Conservation (phyloP, 2,797 vertebrate genomes). For the Notoglanidium macrostoma region DNA sequence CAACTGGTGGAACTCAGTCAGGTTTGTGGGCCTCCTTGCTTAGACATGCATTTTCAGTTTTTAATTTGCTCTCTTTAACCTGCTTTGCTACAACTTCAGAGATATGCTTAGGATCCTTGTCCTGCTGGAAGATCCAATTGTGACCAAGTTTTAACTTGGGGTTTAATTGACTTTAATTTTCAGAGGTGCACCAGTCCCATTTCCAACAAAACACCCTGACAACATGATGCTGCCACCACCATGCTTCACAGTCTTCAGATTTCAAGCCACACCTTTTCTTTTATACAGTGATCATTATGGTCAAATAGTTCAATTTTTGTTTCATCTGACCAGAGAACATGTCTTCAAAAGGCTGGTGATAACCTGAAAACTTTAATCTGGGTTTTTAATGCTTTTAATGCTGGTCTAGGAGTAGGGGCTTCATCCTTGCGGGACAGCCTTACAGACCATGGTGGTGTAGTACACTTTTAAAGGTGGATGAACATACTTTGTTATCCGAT, state of each 20-base stretch:
- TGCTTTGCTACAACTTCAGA: not conserved
- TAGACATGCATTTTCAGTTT: not conserved
- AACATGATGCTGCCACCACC: not conserved
- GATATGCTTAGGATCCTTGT: not conserved
- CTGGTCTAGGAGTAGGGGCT: too few relatives aligned
- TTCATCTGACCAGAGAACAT: too few relatives aligned
- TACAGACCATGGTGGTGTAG: too few relatives aligned
- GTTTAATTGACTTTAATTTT: not conserved
- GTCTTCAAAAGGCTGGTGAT: too few relatives aligned
- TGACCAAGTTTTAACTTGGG: not conserved
- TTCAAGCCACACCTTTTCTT: not conserved
- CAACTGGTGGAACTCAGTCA: not conserved
- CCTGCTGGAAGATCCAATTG: not conserved
- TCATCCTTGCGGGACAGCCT: too few relatives aligned
- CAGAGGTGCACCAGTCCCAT: not conserved
- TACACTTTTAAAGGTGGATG: too few relatives aligned
- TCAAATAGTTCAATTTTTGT: too few relatives aligned
- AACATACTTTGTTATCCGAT: too few relatives aligned
- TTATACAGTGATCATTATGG: not conserved
- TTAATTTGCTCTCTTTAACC: not conserved
- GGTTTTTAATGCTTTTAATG: too few relatives aligned
- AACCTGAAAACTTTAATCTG: too few relatives aligned
- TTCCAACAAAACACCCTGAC: not conserved
- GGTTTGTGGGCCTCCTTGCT: not conserved
- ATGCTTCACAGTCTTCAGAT: not conserved